Base-by-base conservation (phyloP, 2,797 vertebrate species). In the Atherinosoma microstoma region DNA sequence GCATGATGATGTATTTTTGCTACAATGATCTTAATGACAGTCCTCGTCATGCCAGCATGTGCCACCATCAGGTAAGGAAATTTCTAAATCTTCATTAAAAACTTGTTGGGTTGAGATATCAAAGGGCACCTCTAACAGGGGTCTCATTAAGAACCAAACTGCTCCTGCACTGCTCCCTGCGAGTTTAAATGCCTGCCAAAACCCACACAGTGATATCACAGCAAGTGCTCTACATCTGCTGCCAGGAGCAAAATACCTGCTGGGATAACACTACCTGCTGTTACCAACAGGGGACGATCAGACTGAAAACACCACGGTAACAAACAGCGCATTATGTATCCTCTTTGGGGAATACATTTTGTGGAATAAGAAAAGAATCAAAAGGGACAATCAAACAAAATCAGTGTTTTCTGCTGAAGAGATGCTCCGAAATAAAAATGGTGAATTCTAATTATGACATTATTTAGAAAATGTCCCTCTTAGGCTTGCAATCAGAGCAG, bases 61-160 rank as follows among this genome's bases (percentile, higher is more conserved):
- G 40, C 22, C 51, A 36, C 47, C 49, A 22, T 49, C 9, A 67
- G 30, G 42, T 40, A 24, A 60, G 10, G 54, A 38, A 29, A 32
- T 30, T 8, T 32, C 49, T 13, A 30, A n/a, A 20, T 47, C 58
- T 49, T n/a, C 11, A 60, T 60, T 66, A 34, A 54, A 62, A 56
- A 57, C 13, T 3, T 18, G 29, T 54, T 18, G 16, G 16, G 24
- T 36, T 10, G 10, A 13, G 11, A 63, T 56, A 47, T 56, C 36
- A 58, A 58, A 38, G 29, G 11, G 4, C n/a, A n/a, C 4, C 30
- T 47, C 4, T 5, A 10, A 56, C 16, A 67, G 56, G 34, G 45
- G 40, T 13, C 53, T 56, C 22, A 56, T 49, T 29, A 30, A 32
- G 57, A 58, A 67, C 40, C 1, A 47, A 27, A 38, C 20, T 10